Base-by-base conservation (phyloP, 2,797 vertebrate genomes). In the Dendrocincla fuliginosa region DNA sequence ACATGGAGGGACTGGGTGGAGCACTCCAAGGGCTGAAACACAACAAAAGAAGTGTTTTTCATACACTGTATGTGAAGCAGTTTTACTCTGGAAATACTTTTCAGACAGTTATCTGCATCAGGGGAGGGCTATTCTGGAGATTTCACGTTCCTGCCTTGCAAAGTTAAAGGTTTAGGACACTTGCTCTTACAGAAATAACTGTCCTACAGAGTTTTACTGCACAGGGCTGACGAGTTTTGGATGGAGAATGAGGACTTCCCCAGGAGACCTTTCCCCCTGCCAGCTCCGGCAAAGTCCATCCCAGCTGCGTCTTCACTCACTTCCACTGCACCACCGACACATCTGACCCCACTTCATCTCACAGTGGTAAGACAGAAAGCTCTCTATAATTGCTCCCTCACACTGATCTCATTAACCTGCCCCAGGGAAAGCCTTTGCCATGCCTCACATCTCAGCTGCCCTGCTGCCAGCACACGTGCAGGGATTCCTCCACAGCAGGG, bases 11-110 rank as follows among this genome's bases (percentile, higher is more conserved):
- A n/a, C 32, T 16, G 55, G 20, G 59, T 28, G 44, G 39, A 85
- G n/a, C 35, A 53, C 55, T 94, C 73, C 9, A 2, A 35, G 35
- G n/a, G 76, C 94, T 97, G 93, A 68, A 95, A 95, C 32, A 92
- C 52, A 95, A 95, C 22, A 85, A 89, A 60, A 87, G 49, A 8
- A 87, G 28, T 17, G 63, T 60, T 87, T 95, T 33, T 84, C 20
- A 52, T 1, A 5, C 2, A 2, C 24, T 3, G 37, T 7, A 25
- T 10, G 60, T 50, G 7, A 24, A 70, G 37, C 22, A 52, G 27
- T 74, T 94, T 61, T 53, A 67, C 37, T 68, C 61, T 22, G 22
- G 57, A 57, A 91, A 71, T 46, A 57, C 16, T 71, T 86, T 35
- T 49, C 27, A 33, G 69, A 12, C 30, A 32, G 49, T 60, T 50